Evolutionary conservation across 2,797 vertebrate species (phyloP).

Genomic region (Danio aesculapii): DNA sequence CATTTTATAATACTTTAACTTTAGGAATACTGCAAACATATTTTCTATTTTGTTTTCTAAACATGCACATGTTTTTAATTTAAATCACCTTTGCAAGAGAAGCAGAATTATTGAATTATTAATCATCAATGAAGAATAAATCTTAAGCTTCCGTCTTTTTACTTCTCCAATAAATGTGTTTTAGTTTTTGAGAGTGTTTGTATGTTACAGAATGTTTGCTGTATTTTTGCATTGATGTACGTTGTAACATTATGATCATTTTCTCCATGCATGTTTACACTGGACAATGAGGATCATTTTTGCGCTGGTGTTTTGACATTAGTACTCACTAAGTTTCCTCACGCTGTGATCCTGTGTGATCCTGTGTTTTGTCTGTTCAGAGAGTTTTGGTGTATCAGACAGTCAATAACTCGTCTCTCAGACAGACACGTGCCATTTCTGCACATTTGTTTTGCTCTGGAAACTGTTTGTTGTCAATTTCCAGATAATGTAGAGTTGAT

Average conservation of each 20-base stretch:
- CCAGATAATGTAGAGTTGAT: constrained; percentile 74
- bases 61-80: too few relatives aligned
- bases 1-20: not conserved
- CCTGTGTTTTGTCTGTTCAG: not conserved
- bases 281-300: too few relatives aligned
- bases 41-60: not conserved
- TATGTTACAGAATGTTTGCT: too few relatives aligned
- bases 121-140: too few relatives aligned
- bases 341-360: not conserved
- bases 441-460: constrained; percentile 70
- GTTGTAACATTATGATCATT: too few relatives aligned
- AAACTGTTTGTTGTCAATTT: constrained; percentile 82
- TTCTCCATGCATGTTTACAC: too few relatives aligned
- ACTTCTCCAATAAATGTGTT: not conserved
- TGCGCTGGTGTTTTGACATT: too few relatives aligned
- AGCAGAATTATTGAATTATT: not conserved
- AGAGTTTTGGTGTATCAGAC: constrained; percentile 49
- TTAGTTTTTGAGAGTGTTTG: not conserved
- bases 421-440: constrained; percentile 78
- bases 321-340: too few relatives aligned
- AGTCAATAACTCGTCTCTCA: constrained; percentile 63
- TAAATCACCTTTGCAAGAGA: too few relatives aligned
- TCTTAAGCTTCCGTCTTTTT: too few relatives aligned
- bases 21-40: not conserved
- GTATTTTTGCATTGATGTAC: too few relatives aligned